Evolutionary conservation across 2,888 invertebrate genomes (phyloP).

Genomic region (Nasonovia ribisnigri): DNA sequence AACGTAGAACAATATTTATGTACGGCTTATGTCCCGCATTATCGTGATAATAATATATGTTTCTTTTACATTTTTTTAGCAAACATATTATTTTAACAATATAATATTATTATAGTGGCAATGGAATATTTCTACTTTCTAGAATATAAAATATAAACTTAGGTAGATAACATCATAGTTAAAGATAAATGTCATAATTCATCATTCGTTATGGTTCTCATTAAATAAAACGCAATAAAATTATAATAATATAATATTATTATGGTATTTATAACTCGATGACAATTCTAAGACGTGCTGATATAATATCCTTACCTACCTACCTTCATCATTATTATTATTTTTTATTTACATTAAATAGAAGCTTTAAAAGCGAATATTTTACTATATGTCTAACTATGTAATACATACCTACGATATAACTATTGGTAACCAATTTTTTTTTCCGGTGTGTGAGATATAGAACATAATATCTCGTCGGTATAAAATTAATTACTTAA

Average conservation of each 20-base stretch:
- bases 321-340: background rate
- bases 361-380: background rate
- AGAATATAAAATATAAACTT: background rate
- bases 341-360: background rate
- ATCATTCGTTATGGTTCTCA: background rate
- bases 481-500: background rate
- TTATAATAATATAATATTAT: no score
- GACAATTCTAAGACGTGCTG: background rate
- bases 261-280: background rate
- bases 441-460: background rate
- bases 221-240: background rate
- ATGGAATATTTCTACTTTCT: background rate
- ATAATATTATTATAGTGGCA: background rate
- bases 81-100: background rate
- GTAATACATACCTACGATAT: background rate
- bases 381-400: background rate
- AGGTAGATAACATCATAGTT: background rate
- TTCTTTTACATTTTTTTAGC: background rate
- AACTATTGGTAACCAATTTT: background rate
- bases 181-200: background rate
- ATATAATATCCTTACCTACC: background rate
- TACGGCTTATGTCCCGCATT: background rate
- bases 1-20: conserved; percentile 17
- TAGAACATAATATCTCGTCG: background rate
- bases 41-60: background rate